A percentile compares a stretch with the other conserved stretches of the same genome.
These are phyloP conservation scores for Eptesicus fuscus DNA, from an alignment of 2,113 vertebrate species.

Conservation along the genomic window DNA sequence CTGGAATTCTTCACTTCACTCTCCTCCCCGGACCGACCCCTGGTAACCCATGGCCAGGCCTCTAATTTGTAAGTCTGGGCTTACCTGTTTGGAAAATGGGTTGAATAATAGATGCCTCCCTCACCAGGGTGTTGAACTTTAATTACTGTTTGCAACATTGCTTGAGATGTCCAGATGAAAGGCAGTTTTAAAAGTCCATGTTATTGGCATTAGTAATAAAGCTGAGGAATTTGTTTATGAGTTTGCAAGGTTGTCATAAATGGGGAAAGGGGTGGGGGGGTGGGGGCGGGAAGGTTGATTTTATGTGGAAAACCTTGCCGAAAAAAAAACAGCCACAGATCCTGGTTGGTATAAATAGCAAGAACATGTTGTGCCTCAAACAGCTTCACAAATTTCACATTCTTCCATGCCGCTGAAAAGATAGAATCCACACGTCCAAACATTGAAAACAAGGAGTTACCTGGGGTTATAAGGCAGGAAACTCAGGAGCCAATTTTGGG, in stretches of 20 bases:
- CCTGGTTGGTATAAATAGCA: conserved; percentile 60
- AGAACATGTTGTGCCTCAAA: conserved; percentile 62
- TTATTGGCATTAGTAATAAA: conserved; percentile 69
- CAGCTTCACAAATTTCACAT: conserved; percentile 58
- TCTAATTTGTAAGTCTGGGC: conserved; percentile 66
- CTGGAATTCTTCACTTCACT: background rate
- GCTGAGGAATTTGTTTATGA: conserved; percentile 67
- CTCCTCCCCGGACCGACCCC: background rate
- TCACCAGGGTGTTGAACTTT: conserved; percentile 58
- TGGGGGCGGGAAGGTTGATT: background rate
- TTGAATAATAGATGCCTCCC: conserved; percentile 59
- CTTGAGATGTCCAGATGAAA: conserved; percentile 70
- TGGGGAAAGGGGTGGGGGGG: background rate
- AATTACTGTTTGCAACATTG: conserved; percentile 66
- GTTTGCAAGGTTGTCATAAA: conserved; percentile 58
- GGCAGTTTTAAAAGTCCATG: conserved; percentile 52
- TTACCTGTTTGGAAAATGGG: conserved; percentile 71
- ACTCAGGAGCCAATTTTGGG: background rate
- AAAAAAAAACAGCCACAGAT: conserved; percentile 36
- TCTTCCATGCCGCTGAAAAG: conserved; percentile 52
- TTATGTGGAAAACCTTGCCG: conserved; percentile 63
- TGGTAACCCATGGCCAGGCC: conserved; percentile 24
- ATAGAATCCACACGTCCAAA: conserved; percentile 43
- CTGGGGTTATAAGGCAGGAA: conserved; percentile 42
- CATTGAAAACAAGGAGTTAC: conserved; percentile 58